These are phyloP conservation scores for Lacanobia wlatinum DNA, from an alignment of 2,888 invertebrate genomes.

Conservation along the genomic window DNA sequence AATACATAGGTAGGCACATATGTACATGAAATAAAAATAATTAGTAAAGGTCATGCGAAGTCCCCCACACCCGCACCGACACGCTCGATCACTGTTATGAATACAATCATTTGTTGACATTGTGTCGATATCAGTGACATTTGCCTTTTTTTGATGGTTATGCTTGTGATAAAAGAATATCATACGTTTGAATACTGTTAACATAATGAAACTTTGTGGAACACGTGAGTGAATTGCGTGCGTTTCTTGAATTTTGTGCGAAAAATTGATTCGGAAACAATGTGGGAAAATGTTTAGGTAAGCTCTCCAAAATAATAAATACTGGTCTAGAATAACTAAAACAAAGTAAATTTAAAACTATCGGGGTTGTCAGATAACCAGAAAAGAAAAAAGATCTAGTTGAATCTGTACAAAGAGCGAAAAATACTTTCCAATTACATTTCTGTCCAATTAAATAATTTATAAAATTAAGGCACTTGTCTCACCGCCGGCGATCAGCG, in stretches of 20 bases:
- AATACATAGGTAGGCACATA: neutral
- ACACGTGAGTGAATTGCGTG: neutral
- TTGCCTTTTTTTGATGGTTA: neutral
- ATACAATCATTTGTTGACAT: slow-evolving; percentile 14
- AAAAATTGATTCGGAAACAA: neutral
- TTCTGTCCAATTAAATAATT: neutral
- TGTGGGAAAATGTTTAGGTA: neutral
- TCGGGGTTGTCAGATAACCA: neutral
- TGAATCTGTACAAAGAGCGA: neutral
- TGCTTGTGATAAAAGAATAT: neutral
- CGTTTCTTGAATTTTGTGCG: neutral
- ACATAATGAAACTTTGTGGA: neutral
- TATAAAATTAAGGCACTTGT: no score
- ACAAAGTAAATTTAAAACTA: neutral
- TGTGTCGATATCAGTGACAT: slow-evolving; percentile 4
- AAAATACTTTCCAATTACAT: neutral
- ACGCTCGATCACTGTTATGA: slow-evolving; percentile 1
- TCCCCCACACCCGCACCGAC: no score
- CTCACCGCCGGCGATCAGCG: no score
- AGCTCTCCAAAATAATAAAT: neutral
- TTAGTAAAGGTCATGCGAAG: slow-evolving; percentile 21
- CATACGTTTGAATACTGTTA: neutral
- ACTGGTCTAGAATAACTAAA: neutral
- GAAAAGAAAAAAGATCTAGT: neutral
- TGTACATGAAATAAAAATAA: neutral